phyloP scores from a whole-genome alignment of 2,113 vertebrate genomes.

The Centropus bengalensis region DNA sequence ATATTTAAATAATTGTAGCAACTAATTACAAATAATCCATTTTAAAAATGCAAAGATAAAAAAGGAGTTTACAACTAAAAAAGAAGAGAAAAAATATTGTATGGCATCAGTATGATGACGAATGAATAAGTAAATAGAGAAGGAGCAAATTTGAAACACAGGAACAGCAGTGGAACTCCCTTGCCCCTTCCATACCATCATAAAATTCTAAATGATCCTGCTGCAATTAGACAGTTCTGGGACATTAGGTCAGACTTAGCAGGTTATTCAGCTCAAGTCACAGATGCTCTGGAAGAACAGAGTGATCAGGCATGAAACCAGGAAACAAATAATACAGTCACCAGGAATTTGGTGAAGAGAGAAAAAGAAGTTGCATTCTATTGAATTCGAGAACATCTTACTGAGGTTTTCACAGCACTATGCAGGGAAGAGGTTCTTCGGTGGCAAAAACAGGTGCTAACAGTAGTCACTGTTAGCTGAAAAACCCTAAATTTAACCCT shows the following conservation, averaged over 20 bases:
- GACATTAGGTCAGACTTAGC: not conserved
- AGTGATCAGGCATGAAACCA: not conserved
- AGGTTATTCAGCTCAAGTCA: not conserved
- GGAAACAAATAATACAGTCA: not conserved
- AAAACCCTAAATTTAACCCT: not conserved
- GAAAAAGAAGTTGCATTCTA: not conserved
- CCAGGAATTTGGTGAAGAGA: not conserved
- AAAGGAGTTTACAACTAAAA: not conserved
- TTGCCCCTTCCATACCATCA: not conserved
- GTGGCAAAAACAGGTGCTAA: not conserved
- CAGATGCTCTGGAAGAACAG: slow-evolving; percentile 41
- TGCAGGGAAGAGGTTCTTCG: not conserved
- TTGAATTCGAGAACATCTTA: not conserved
- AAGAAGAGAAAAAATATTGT: not conserved
- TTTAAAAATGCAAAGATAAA: not conserved
- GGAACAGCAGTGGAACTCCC: not conserved
- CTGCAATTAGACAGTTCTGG: not conserved
- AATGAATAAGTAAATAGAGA: not conserved
- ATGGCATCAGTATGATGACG: too few species aligned
- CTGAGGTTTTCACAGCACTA: not conserved
- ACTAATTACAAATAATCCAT: not conserved
- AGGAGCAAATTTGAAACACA: not conserved
- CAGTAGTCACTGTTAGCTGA: not conserved
- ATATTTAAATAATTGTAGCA: not conserved
- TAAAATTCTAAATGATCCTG: not conserved